phyloP scores from a whole-genome alignment of 2,113 vertebrate genomes.

The Puffinus mauretanicus region DNA sequence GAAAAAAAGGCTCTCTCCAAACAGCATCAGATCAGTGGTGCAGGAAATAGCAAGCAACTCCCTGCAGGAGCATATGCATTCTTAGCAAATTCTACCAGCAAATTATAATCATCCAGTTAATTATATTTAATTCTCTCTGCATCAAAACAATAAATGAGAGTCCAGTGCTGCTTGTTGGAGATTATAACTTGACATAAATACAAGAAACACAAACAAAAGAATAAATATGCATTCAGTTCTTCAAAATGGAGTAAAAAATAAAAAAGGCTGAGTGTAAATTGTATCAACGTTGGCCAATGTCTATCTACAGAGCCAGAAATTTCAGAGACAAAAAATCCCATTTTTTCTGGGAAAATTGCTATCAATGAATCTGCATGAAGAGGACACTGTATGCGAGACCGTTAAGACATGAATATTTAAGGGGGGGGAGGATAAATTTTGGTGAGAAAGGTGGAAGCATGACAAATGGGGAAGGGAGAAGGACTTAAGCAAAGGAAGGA shows the following conservation, averaged over 20 bases:
- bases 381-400: not conserved
- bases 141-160: conserved; percentile 77
- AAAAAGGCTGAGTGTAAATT: not conserved
- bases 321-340: not conserved
- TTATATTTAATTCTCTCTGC: conserved; percentile 79
- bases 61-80: conserved; percentile 69
- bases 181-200: conserved; percentile 62
- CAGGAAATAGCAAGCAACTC: conserved; percentile 78
- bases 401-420: not conserved
- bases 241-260: not conserved
- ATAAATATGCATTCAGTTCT: not conserved
- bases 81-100: conserved; percentile 71
- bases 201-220: conserved; percentile 17
- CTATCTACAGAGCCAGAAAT: not conserved
- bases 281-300: not conserved
- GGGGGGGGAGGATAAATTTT: not conserved
- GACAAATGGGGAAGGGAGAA: not conserved
- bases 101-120: conserved; percentile 75
- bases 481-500: not conserved
- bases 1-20: conserved; percentile 64
- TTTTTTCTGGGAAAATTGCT: not conserved
- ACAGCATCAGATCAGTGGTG: conserved; percentile 68
- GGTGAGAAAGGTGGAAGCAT: not conserved
- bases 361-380: not conserved
- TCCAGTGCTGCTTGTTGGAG: conserved; percentile 51